A percentile compares a stretch with the other conserved stretches of the same genome.
These are phyloP conservation scores for Microtus oregoni DNA, from an alignment of 2,113 vertebrate genomes.

Conservation along the genomic window DNA sequence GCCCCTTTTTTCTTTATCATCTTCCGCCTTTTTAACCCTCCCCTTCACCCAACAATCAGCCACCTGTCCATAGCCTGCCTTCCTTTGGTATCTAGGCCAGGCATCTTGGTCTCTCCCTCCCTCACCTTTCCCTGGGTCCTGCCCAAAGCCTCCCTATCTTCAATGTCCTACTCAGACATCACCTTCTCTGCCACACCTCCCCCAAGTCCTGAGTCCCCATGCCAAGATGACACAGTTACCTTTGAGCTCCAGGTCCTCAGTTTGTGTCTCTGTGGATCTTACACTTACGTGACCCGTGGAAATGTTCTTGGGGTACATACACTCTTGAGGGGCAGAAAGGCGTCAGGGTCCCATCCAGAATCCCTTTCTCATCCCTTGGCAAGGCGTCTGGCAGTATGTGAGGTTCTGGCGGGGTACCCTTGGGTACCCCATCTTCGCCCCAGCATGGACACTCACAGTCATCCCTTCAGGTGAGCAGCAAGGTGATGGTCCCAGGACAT, in stretches of 20 bases:
- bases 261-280: neutral
- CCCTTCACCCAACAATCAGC: rapidly evolving
- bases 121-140: neutral
- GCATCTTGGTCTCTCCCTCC: too few species aligned
- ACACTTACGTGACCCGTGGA: neutral
- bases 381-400: neutral
- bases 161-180: neutral
- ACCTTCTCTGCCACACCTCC: neutral
- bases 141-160: neutral
- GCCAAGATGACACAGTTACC: neutral
- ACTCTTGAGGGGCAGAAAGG: neutral
- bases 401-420: neutral
- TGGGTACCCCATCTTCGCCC: too few species aligned
- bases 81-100: neutral
- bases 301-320: neutral
- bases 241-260: neutral
- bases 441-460: neutral
- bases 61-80: neutral
- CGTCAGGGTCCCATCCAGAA: rapidly evolving
- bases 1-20: neutral
- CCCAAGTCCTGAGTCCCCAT: rapidly evolving
- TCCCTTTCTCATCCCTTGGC: rapidly evolving
- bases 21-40: neutral
- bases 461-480: rapidly evolving
- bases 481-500: neutral